Conservation (phyloP, 2,797 vertebrate species). For the Channa striata region DNA sequence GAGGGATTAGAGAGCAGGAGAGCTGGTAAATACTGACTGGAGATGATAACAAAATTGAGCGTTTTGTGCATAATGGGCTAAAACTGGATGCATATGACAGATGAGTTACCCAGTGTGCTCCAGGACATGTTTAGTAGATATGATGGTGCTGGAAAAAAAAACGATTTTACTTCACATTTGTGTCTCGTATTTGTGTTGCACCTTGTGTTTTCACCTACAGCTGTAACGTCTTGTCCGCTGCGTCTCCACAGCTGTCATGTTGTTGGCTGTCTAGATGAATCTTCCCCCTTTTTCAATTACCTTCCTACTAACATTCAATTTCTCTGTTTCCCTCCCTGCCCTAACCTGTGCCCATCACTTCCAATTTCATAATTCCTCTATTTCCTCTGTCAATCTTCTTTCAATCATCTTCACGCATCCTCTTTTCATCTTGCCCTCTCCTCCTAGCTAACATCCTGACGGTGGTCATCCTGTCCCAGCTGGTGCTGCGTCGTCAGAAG, state of each 20-base stretch:
- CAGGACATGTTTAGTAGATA: neutral
- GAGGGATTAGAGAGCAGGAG: conserved; percentile 33
- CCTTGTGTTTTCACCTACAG: conserved; percentile 1
- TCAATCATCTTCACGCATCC: conserved; percentile 33
- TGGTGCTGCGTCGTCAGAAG: conserved; percentile 95
- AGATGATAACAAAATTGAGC: conserved; percentile 20
- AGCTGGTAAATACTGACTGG: conserved; percentile 35
- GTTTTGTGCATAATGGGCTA: conserved; percentile 1
- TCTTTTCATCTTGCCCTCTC: conserved; percentile 21
- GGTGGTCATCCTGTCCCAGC: conserved; percentile 95
- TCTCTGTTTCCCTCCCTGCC: conserved; percentile 58
- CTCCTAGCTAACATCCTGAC: conserved; percentile 95
- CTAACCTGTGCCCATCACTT: conserved; percentile 43
- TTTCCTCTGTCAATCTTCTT: conserved; percentile 34
- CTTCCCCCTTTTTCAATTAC: conserved; percentile 41
- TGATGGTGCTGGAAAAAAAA: conserved; percentile 14
- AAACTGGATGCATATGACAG: conserved; percentile 9
- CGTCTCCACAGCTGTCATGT: conserved; percentile 7
- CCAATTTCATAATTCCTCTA: conserved; percentile 36
- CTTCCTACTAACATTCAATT: conserved; percentile 62
- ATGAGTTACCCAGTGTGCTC: neutral
- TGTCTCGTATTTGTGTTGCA: conserved; percentile 14
- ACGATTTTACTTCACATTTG: neutral
- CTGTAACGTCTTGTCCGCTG: neutral
- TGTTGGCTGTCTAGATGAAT: conserved; percentile 20